phyloP scores from a whole-genome alignment of 2,888 invertebrate species.

The Maniola hyperantus region DNA sequence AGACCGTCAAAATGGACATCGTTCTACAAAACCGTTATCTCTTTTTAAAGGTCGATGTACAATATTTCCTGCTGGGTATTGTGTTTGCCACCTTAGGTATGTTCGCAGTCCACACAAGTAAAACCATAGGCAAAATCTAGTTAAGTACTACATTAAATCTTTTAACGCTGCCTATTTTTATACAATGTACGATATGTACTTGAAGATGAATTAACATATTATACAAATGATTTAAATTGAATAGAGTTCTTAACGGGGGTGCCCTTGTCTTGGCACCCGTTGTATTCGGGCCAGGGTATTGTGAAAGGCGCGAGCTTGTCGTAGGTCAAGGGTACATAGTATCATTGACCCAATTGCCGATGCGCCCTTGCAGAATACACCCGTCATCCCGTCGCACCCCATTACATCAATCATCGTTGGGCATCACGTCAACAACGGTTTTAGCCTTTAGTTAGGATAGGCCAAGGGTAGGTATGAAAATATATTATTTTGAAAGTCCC shows the following conservation, averaged over 20 bases:
- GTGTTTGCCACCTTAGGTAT: no score
- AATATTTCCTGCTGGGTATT: no score
- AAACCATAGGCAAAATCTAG: not conserved
- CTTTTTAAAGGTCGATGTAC: no score
- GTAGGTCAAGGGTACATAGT: conserved; percentile 74
- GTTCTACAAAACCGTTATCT: no score
- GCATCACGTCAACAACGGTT: not conserved
- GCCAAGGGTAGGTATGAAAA: not conserved
- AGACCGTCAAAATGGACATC: no score
- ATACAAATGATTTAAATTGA: conserved; percentile 24
- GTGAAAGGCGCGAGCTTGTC: conserved; percentile 62
- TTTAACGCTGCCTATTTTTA: conserved; percentile 16
- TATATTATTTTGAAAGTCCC: not conserved
- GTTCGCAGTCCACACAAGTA: not conserved
- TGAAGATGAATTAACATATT: conserved; percentile 27
- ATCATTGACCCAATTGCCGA: conserved; percentile 75
- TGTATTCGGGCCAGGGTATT: conserved; percentile 47
- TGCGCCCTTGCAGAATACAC: conserved; percentile 37
- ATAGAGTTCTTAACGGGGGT: conserved; percentile 20
- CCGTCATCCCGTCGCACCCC: not conserved
- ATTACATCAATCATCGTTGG: not conserved
- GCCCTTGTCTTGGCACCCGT: conserved; percentile 40
- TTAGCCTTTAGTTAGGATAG: not conserved
- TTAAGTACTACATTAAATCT: conserved; percentile 6
- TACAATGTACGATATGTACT: conserved; percentile 22